These are phyloP conservation scores for Rhagologus leucostigma DNA, from an alignment of 2,113 vertebrate species.

Conservation along the genomic window DNA sequence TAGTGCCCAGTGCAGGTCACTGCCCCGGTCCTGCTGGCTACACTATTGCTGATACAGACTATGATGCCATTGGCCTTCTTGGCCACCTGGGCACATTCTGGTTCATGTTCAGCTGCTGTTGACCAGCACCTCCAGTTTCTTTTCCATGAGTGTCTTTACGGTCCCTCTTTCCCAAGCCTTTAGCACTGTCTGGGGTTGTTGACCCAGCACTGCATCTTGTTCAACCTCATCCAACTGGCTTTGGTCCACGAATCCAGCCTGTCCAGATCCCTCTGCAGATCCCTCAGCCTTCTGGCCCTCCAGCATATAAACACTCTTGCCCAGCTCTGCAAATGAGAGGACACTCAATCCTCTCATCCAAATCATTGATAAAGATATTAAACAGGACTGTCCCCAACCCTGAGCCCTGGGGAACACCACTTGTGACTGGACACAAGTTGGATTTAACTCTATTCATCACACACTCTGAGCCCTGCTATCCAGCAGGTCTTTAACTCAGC, in stretches of 20 bases:
- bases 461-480: fast-evolving
- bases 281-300: not conserved
- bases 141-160: not conserved
- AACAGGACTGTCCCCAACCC: not conserved
- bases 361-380: not conserved
- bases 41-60: not conserved
- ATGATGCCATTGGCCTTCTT: not conserved
- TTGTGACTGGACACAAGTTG: not conserved
- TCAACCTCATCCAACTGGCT: not conserved
- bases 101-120: not conserved
- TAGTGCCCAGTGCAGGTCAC: too few species aligned
- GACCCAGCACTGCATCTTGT: not conserved
- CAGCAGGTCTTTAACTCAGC: not conserved
- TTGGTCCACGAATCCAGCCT: not conserved
- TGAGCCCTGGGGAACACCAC: not conserved
- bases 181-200: not conserved
- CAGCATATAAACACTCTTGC: not conserved
- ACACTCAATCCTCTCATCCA: not conserved
- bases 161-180: not conserved
- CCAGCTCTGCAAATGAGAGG: not conserved
- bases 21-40: not conserved
- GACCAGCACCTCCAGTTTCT: not conserved
- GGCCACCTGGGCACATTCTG: not conserved
- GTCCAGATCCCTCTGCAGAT: not conserved
- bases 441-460: not conserved